phyloP scores from a whole-genome alignment of 2,888 invertebrate genomes.

The Drosophila multiciliata region DNA sequence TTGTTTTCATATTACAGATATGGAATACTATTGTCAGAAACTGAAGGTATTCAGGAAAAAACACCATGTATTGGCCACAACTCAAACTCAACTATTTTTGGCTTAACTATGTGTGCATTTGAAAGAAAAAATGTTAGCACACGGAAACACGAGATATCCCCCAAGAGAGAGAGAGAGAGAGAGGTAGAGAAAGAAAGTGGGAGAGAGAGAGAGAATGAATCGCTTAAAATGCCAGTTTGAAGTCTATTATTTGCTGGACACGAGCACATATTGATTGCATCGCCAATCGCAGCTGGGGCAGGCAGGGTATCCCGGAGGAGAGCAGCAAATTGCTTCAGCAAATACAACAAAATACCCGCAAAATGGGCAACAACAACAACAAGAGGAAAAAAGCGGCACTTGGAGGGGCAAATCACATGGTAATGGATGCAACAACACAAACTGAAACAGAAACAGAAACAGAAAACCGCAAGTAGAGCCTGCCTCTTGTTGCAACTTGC shows the following conservation, averaged over 20 bases:
- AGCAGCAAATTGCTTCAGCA: slow-evolving; percentile 74
- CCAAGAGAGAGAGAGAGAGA: slow-evolving; percentile 1
- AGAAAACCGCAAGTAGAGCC: slow-evolving; percentile 53
- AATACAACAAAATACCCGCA: slow-evolving; percentile 57
- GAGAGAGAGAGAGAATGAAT: slow-evolving; percentile 29
- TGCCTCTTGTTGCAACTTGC: slow-evolving; percentile 6
- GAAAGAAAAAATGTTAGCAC: slow-evolving; percentile 65
- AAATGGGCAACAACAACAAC: slow-evolving; percentile 21
- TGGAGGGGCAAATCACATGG: slow-evolving; percentile 69
- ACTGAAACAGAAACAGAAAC: slow-evolving; percentile 62
- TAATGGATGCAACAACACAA: slow-evolving; percentile 61
- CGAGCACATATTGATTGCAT: slow-evolving; percentile 83
- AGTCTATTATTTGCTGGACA: slow-evolving; percentile 84
- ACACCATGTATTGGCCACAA: slow-evolving; percentile 49
- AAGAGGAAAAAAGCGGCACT: slow-evolving; percentile 51
- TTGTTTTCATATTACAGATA: not conserved
- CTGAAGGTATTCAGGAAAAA: not conserved
- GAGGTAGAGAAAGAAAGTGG: not conserved
- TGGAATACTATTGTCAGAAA: not conserved
- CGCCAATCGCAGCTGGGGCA: slow-evolving; percentile 57
- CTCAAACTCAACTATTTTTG: slow-evolving; percentile 54
- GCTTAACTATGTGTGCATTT: slow-evolving; percentile 65
- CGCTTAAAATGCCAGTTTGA: slow-evolving; percentile 78
- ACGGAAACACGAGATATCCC: slow-evolving; percentile 59
- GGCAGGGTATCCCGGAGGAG: slow-evolving; percentile 30